These are phyloP conservation scores for Tympanoctomys barrerae DNA, from an alignment of 2,797 vertebrate species.

Conservation along the genomic window DNA sequence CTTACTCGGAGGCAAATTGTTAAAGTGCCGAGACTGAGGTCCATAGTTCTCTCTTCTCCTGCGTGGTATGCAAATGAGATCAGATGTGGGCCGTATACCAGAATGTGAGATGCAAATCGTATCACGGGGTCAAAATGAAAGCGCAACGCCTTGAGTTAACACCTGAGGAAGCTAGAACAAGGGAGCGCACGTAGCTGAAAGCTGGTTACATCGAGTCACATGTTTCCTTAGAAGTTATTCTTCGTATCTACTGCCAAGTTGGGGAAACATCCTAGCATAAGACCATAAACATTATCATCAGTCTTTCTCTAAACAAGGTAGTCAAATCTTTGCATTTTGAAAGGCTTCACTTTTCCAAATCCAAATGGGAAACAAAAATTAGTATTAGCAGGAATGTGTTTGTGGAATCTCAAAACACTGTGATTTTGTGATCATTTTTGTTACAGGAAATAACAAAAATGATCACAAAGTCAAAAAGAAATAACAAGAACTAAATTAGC, in stretches of 20 bases:
- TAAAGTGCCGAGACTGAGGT: slow-evolving; percentile 12
- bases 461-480: background rate
- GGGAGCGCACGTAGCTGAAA: background rate
- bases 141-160: background rate
- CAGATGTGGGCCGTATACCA: background rate
- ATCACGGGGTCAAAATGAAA: background rate
- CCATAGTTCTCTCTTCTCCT: slow-evolving; percentile 9
- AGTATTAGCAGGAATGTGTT: background rate
- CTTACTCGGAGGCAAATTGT: slow-evolving; percentile 70
- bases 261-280: background rate
- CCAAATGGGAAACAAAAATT: background rate
- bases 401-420: background rate
- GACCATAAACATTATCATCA: background rate
- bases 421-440: no score
- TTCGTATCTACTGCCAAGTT: background rate
- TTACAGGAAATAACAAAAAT: background rate
- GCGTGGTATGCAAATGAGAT: background rate
- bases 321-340: background rate
- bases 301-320: background rate
- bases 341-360: slow-evolving; percentile 2
- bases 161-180: background rate
- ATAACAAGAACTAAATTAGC: background rate
- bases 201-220: background rate
- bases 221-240: background rate
- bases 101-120: background rate